Base-by-base conservation (phyloP, 1,140 invertebrate genomes). In the Sweltsa coloradensis region DNA sequence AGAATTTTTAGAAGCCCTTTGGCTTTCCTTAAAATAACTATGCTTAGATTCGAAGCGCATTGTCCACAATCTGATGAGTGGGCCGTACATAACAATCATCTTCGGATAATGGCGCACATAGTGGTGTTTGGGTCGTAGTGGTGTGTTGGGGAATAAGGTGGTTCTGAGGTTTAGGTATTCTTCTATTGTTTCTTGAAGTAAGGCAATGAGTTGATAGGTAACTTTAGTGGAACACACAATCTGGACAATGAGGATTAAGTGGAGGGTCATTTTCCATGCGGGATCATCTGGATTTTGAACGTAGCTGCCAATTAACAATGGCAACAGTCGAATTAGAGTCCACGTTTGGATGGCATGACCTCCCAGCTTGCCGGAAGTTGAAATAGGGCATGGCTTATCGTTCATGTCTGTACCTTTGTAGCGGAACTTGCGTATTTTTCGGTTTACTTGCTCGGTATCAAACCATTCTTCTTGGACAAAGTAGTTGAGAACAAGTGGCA, bases 1-100 rank as follows among this genome's bases (percentile, higher is more conserved):
- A 39, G 49, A 47, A 51, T 53, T 41, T 40, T 44, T 22, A 24
- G 47, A 23, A 31, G 49, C 39, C 25, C 47, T 34, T 44, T 47
- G 53, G 50, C 50, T 49, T 29, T 34, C 49, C 45, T 48, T 53
- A 11, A 57, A 55, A 47, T 36, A 49, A 31, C 31, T 51, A 41
- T 55, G 51, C 34, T 55, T 50, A 18, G 44, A 47, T 50, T 53
- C 49, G 39, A 49, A 53, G 24, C 45, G 23, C 26, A 57, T 39
- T 18, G 45, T 51, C 40, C 53, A 53, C 18, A 44, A 19, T 25
- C 43, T 37, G 11, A 50, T 22, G 47, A 39, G 51, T 50, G 26
- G 51, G 37, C 29, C 48, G 51, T 52, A 56, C 36, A 31, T 50
- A 11, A 25, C 41, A 23, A 36, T 51, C 18, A 51, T 50, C 26